phyloP scores from a whole-genome alignment of 2,113 vertebrate genomes.

The Ahaetulla prasina region DNA sequence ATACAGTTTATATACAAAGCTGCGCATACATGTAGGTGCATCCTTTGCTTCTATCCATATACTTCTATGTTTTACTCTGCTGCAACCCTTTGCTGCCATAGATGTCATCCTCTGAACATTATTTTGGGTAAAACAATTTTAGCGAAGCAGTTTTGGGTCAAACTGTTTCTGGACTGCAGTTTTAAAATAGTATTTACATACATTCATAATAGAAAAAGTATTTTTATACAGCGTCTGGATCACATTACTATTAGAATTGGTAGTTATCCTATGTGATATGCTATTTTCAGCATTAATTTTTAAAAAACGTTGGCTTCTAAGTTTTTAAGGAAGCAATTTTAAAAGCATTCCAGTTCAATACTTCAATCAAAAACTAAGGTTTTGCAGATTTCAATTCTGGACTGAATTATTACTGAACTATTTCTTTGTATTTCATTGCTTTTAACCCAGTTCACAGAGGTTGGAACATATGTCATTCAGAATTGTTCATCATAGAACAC shows the following conservation, averaged over 20 bases:
- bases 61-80: background rate
- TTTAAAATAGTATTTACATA: background rate
- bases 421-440: background rate
- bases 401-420: background rate
- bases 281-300: background rate
- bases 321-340: background rate
- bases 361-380: background rate
- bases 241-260: background rate
- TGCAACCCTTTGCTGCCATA: background rate
- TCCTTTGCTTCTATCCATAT: background rate
- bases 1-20: background rate
- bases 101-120: background rate
- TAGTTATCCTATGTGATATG: background rate
- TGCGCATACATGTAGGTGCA: background rate
- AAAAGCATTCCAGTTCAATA: background rate
- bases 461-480: background rate
- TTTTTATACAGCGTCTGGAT: background rate
- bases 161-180: background rate
- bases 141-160: background rate
- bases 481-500: background rate
- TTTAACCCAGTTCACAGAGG: background rate
- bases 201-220: background rate
- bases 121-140: background rate
- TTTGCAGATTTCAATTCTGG: background rate
- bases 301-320: background rate